Conservation (phyloP, 2,888 invertebrate species). For the Amphimallon solstitiale region DNA sequence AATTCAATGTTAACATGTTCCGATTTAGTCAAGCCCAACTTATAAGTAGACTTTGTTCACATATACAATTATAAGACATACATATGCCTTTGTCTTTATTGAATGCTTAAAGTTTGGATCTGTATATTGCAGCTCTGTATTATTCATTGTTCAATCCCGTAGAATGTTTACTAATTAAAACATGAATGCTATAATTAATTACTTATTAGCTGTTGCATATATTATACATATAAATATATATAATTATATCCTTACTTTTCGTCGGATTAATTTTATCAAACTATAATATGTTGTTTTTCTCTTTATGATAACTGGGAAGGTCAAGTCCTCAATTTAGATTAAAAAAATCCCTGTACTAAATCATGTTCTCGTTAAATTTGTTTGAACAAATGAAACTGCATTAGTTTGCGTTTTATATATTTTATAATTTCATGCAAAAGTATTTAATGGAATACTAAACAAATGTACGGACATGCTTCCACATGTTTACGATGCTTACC, state of each 20-base stretch:
- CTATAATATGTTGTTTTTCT: too few species aligned
- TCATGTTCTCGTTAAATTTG: conserved; percentile 3
- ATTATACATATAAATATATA: not conserved
- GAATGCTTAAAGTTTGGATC: too few species aligned
- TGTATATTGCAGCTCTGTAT: too few species aligned
- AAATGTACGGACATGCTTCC: conserved; percentile 50
- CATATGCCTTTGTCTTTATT: too few species aligned
- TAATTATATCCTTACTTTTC: not conserved
- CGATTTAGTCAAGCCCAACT: too few species aligned
- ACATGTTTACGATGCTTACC: conserved; percentile 14
- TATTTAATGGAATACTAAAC: conserved; percentile 35
- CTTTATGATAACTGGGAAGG: too few species aligned
- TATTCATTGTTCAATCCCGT: too few species aligned
- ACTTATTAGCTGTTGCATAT: not conserved
- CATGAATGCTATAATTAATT: not conserved
- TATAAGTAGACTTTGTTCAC: too few species aligned
- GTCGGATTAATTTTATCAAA: not conserved
- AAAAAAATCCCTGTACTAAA: conserved; percentile 1
- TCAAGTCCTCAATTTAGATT: too few species aligned
- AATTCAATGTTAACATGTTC: too few species aligned
- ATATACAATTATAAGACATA: too few species aligned
- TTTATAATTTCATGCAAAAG: conserved; percentile 31
- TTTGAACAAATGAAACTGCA: conserved; percentile 19
- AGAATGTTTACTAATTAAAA: too few species aligned
- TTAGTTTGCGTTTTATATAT: conserved; percentile 16